Evolutionary conservation across 2,797 vertebrate species (phyloP), one percentile per base, ranked within the genome.

Genomic region (Ambastaia sidthimunki): DNA sequence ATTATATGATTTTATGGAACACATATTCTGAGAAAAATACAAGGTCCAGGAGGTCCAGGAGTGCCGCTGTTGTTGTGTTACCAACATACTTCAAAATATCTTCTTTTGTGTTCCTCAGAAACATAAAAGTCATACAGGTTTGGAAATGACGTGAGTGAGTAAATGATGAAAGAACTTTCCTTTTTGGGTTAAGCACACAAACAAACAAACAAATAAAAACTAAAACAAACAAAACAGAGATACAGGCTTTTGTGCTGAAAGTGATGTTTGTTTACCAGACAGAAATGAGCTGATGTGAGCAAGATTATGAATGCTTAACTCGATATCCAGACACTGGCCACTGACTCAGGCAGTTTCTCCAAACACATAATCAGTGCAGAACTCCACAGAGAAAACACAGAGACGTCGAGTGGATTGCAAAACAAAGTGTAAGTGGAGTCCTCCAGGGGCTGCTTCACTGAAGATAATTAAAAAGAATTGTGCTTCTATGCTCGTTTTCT

Each of bases 381-480:
- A 41, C 21, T 54, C 78, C 62, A 19, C 70, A 18, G 70, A 80
- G 62, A 21, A 80, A 73, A 48, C 12, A 12, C 48, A 60, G 52
- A 57, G 71, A 72, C 34, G 47, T 23, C 60, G 37, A 11, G 13
- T 41, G 71, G 75, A 71, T 54, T 66, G 71, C 71, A 77, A 78
- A 66, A 72, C 68, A 71, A 67, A 74, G 65, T 52, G 60, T 59
- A 82, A 84, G 65, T 71, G 71, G 47, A 50, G 25, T 68, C 41
- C 79, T 41, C 68, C 7, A 60, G 65, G 44, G 69, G 76, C 66
- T 21, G 41, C 34, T 82, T 65, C 72, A 70, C 65, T 57, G 28
- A 70, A 59, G 76, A 78, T 74, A 79, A 80, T 80, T 73, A 57
- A 73, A 80, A 79, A 31, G 34, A 80, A 80, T 57, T 4, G 21